Evolutionary conservation across 2,797 vertebrate species (phyloP).

Genomic region (Megalops cyprinoides): DNA sequence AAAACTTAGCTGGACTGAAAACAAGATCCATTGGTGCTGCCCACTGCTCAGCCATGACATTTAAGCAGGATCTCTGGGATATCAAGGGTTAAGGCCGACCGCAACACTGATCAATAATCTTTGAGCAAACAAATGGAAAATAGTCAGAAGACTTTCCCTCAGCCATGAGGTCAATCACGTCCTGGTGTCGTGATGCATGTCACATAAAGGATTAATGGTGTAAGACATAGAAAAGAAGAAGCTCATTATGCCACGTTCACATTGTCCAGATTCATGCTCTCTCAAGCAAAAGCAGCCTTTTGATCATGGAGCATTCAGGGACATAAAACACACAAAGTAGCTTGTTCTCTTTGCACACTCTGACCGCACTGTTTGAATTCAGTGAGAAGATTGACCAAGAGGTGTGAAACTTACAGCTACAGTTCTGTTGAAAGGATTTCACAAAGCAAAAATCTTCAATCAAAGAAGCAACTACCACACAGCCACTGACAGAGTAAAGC

Average conservation of each 20-base stretch:
- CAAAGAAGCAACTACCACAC: too few relatives aligned
- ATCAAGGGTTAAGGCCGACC: neutral
- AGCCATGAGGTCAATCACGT: conserved; percentile 22
- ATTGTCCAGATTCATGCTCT: neutral
- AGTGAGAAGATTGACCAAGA: neutral
- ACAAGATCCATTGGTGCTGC: too few relatives aligned
- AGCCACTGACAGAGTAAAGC: too few relatives aligned
- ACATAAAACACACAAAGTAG: neutral
- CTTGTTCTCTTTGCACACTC: neutral
- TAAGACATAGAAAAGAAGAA: conserved; percentile 14
- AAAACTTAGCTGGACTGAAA: neutral
- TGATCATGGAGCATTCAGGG: neutral
- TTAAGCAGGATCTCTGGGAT: neutral
- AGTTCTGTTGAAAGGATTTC: neutral
- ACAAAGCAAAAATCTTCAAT: neutral
- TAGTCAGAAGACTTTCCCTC: conserved; percentile 22
- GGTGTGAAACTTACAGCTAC: neutral
- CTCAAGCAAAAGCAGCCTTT: neutral
- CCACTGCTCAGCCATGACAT: neutral
- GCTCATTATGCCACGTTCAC: conserved; percentile 5
- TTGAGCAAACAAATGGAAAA: conserved; percentile 12
- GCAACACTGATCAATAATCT: conserved; percentile 19
- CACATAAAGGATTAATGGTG: conserved; percentile 16
- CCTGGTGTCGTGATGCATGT: conserved; percentile 18
- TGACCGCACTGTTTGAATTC: neutral